These are phyloP conservation scores for Brachionus rubens DNA, from an alignment of 1,140 invertebrate genomes.

Conservation along the genomic window DNA sequence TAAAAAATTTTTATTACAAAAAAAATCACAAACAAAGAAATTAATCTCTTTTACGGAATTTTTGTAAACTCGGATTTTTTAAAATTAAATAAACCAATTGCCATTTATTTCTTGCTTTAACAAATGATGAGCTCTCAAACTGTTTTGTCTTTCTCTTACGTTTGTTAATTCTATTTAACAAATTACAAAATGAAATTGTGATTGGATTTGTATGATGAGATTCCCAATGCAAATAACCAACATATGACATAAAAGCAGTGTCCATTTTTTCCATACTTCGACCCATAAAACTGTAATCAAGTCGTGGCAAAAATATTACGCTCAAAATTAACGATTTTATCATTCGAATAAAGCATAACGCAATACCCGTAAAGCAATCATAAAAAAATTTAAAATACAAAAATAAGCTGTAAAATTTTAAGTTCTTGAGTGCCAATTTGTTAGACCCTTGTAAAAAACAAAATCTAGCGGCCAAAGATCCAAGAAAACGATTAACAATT, in stretches of 20 bases:
- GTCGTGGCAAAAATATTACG: slow-evolving; percentile 11
- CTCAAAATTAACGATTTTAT: neutral
- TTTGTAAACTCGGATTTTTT: slow-evolving; percentile 17
- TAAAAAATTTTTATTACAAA: no score
- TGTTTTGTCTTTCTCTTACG: neutral
- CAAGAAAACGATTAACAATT: neutral
- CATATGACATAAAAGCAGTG: slow-evolving; percentile 27
- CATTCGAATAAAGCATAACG: slow-evolving; percentile 21
- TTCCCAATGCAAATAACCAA: slow-evolving; percentile 43
- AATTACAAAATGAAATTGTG: slow-evolving; percentile 7
- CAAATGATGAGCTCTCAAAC: neutral
- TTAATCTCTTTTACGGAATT: neutral
- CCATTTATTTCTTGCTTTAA: slow-evolving; percentile 25
- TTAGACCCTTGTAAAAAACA: slow-evolving; percentile 17
- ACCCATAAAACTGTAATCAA: slow-evolving; percentile 31
- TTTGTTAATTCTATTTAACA: slow-evolving; percentile 2
- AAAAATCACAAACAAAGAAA: neutral
- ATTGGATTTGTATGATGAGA: slow-evolving; percentile 29
- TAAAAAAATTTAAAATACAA: slow-evolving; percentile 46
- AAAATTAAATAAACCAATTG: neutral
- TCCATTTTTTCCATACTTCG: slow-evolving; percentile 37
- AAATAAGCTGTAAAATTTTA: slow-evolving; percentile 17
- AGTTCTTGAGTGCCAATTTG: neutral
- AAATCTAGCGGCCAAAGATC: neutral
- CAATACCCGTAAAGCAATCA: slow-evolving; percentile 44